Evolutionary conservation across 2,888 invertebrate species (phyloP).

Genomic region (Thecophora atra): DNA sequence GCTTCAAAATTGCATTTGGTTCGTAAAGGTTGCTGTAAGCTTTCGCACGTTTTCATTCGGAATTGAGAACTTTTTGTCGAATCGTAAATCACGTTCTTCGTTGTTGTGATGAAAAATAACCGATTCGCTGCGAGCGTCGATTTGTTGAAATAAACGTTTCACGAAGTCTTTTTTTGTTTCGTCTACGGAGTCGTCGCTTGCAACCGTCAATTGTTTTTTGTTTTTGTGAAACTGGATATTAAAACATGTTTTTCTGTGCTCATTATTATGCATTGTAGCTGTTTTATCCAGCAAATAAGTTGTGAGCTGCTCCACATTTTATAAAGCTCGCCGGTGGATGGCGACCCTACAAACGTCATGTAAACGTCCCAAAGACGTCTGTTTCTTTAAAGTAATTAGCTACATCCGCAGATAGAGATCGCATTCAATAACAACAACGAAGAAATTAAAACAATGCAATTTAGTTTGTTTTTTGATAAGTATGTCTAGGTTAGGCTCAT

Average conservation of each 20-base stretch:
- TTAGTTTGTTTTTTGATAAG: not conserved
- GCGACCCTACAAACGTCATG: too few species aligned
- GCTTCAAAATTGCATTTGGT: not conserved
- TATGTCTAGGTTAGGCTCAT: slow-evolving; percentile 15
- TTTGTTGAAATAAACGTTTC: not conserved
- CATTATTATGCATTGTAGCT: too few species aligned
- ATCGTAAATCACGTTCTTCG: not conserved
- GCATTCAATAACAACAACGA: not conserved
- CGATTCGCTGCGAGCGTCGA: not conserved
- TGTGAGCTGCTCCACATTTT: too few species aligned
- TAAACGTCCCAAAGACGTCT: too few species aligned
- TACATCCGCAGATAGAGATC: not conserved
- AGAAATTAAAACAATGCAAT: not conserved
- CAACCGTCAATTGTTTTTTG: too few species aligned
- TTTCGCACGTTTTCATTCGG: not conserved
- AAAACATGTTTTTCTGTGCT: too few species aligned
- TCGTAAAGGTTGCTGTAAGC: not conserved
- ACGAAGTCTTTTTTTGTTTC: too few species aligned
- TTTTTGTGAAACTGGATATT: too few species aligned
- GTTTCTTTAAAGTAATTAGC: slow-evolving; percentile 4
- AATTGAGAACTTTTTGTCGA: not conserved
- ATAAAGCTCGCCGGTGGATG: too few species aligned
- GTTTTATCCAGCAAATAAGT: too few species aligned
- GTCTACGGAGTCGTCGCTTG: too few species aligned
- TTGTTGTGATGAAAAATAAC: not conserved